These are phyloP conservation scores for Cochlearius cochlearius DNA, from an alignment of 2,113 vertebrate species.

Conservation along the genomic window DNA sequence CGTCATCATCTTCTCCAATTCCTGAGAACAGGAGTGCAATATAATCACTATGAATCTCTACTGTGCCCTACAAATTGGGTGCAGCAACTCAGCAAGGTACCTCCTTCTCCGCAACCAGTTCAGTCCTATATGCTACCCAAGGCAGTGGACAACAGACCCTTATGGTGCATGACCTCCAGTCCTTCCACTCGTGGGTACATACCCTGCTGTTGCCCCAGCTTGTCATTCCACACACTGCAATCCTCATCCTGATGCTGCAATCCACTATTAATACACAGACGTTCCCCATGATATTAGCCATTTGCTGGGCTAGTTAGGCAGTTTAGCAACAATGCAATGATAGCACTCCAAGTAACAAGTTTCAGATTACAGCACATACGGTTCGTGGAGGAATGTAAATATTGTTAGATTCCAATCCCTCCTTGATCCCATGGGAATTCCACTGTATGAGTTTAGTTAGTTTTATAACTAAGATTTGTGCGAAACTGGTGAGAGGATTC, in stretches of 20 bases:
- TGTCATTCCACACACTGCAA: background rate
- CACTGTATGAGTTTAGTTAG: background rate
- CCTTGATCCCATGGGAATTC: background rate
- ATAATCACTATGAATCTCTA: background rate
- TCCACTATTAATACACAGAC: background rate
- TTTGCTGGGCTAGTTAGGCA: background rate
- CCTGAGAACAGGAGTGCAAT: background rate
- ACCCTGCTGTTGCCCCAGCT: background rate
- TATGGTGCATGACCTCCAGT: background rate
- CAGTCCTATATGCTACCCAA: background rate
- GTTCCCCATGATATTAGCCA: background rate
- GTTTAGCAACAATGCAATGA: background rate
- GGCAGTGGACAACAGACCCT: background rate
- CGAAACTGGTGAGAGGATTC: background rate
- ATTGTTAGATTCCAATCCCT: background rate
- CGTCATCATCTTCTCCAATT: background rate
- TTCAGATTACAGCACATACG: background rate
- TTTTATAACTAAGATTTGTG: background rate
- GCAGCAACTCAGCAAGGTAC: background rate
- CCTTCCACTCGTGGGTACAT: background rate
- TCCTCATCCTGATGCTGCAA: background rate
- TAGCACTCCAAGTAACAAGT: background rate
- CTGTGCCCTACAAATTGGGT: background rate
- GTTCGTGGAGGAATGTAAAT: background rate
- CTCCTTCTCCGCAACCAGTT: background rate